Evolutionary conservation across 2,888 invertebrate genomes (phyloP), one percentile per base, ranked within the genome.

Genomic region (Nemoura dubitans): DNA sequence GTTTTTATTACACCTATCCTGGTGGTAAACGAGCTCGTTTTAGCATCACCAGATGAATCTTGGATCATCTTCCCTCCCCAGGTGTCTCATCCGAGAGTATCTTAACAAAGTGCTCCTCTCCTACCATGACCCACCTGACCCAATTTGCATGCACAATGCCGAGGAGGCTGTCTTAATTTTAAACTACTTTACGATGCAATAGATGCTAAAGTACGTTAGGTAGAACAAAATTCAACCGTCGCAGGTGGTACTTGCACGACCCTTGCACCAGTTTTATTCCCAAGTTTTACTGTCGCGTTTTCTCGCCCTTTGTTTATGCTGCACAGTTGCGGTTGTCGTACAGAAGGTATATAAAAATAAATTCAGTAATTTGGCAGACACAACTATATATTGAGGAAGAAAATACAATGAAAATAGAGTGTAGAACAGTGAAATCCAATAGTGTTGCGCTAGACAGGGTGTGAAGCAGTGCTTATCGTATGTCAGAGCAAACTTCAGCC

Each of bases 91-190:
- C 59, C 14, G 59, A 59, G 59, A 16, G 21, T 21, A 14, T 21
- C 59, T 59, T 59, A 21, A 21, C 59, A 59, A 59, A 59, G 21
- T 21, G 59, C 59, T 59, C 59, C 59, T 1, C 59, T 7, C 21
- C 21, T 21, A 16, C 59, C 59, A 14, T 21, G 59, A 59, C 21
- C 59, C 59, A 59, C 59, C 59, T 59, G 59, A 59, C 59, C 59
- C 59, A 59, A 59, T 59, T 59, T 59, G 59, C 59, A 59, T 59
- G 59, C 59, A 59, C 59, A 59, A 21, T 59, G 59, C 59, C 59
- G 21, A 10, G 16, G 16, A 59, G 6, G 59, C 59, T 21, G 59
- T 59, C 59, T 59, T 59, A 59, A 59, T 59, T 59, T 59, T 59
- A 59, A 59, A 59, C 59, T 59, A 59, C 59, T 59, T 59, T 59